Conservation (phyloP, 2,113 vertebrate genomes). For the Colossoma macropomum region DNA sequence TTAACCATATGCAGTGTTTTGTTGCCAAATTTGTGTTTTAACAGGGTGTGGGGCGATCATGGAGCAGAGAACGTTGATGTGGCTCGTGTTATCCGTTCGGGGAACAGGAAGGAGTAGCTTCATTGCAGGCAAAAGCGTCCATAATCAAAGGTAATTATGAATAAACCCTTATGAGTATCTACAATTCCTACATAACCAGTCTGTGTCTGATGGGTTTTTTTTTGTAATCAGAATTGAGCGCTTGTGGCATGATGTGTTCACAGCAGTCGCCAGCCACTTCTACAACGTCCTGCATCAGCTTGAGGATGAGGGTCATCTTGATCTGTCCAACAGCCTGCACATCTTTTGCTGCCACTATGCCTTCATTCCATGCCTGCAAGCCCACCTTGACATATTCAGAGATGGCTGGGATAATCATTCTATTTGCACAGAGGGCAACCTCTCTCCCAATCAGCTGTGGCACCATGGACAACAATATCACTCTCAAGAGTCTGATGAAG, state of each 20-base stretch:
- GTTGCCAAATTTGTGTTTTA: too few relatives aligned
- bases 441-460: slow-evolving; percentile 34
- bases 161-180: neutral
- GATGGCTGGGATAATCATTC: slow-evolving; percentile 36
- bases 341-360: slow-evolving; percentile 39
- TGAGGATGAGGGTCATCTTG: slow-evolving; percentile 23
- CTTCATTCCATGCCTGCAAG: slow-evolving; percentile 28
- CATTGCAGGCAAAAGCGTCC: slow-evolving; percentile 17
- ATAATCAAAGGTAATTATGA: slow-evolving; percentile 21
- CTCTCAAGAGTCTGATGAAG: slow-evolving; percentile 7
- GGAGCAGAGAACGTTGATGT: slow-evolving; percentile 17
- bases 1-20: too few relatives aligned
- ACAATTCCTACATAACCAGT: neutral
- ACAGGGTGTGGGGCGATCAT: neutral
- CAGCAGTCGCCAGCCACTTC: slow-evolving; percentile 12
- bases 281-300: slow-evolving; percentile 1
- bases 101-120: slow-evolving; percentile 20
- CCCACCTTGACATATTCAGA: too few relatives aligned
- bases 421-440: slow-evolving; percentile 6
- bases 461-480: neutral
- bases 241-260: slow-evolving; percentile 21
- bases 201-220: neutral
- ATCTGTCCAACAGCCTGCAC: slow-evolving; percentile 19
- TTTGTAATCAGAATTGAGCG: slow-evolving; percentile 10
- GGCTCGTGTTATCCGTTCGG: neutral